phyloP scores from a whole-genome alignment of 1,140 invertebrate species.

The Reticulitermes speratus region DNA sequence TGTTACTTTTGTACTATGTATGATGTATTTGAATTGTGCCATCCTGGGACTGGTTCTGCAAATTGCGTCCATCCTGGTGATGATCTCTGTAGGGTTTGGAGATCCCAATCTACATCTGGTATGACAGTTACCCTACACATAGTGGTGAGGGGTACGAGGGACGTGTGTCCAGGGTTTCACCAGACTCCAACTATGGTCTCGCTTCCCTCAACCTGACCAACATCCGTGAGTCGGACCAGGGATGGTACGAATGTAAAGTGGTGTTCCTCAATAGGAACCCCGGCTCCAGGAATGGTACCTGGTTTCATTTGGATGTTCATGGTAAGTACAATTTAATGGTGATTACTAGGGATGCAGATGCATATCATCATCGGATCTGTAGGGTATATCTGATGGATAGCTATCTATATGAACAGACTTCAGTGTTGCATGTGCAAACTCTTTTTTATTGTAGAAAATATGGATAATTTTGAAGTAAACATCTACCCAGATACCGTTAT shows the following conservation, averaged over 20 bases:
- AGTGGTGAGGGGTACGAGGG: slow-evolving; percentile 89
- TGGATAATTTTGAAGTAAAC: not conserved
- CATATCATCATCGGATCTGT: not conserved
- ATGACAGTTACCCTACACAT: slow-evolving; percentile 94
- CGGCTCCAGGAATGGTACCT: slow-evolving; percentile 83
- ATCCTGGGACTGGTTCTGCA: slow-evolving; percentile 21
- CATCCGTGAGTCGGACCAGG: slow-evolving; percentile 89
- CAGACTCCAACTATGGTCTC: slow-evolving; percentile 81
- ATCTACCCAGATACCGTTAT: too few relatives aligned
- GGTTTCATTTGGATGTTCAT: slow-evolving; percentile 95
- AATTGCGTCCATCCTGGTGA: not conserved
- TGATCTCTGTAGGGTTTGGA: slow-evolving; percentile 72
- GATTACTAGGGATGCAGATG: slow-evolving; percentile 7
- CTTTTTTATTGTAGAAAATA: not conserved
- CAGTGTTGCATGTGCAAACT: not conserved
- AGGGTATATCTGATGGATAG: not conserved
- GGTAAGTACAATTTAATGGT: slow-evolving; percentile 51
- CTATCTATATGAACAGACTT: not conserved
- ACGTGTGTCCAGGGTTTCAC: slow-evolving; percentile 81
- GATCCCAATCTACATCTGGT: slow-evolving; percentile 96
- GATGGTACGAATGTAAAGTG: slow-evolving; percentile 97
- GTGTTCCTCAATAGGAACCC: slow-evolving; percentile 92
- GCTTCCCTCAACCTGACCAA: slow-evolving; percentile 93
- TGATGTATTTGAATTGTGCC: not conserved
- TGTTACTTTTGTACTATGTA: not conserved